Conservation (phyloP, 2,888 invertebrate species). For the Caenorhabditis sp. region DNA sequence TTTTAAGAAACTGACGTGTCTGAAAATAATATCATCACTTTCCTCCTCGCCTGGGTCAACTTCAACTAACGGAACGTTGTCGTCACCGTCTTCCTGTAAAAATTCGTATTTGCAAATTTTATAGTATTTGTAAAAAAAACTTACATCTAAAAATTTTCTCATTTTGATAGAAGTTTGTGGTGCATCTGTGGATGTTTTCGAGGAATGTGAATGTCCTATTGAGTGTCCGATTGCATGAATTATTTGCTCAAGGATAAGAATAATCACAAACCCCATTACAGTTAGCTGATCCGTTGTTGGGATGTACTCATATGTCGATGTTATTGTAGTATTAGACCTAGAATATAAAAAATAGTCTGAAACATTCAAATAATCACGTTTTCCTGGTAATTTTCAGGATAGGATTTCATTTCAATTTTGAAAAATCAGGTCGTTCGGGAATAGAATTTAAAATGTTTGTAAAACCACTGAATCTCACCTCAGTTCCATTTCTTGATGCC, state of each 20-base stretch:
- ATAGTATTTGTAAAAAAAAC: background rate
- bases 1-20: constrained; percentile 36
- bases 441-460: no score
- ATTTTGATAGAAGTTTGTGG: constrained; percentile 23
- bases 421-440: no score
- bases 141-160: constrained; percentile 30
- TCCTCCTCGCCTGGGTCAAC: constrained; percentile 50
- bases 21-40: constrained; percentile 58
- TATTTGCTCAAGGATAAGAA: constrained; percentile 64
- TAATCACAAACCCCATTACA: constrained; percentile 64
- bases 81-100: constrained; percentile 43
- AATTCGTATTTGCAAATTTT: background rate
- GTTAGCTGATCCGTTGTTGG: constrained; percentile 60
- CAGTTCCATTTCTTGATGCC: constrained; percentile 56
- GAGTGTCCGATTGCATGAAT: constrained; percentile 34
- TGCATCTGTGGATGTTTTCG: constrained; percentile 12
- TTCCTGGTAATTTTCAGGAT: constrained; percentile 11
- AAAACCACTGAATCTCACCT: constrained; percentile 12
- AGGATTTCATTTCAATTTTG: background rate
- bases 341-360: no score
- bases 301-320: constrained; percentile 13
- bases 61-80: constrained; percentile 42
- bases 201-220: constrained; percentile 24
- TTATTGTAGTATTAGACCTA: constrained; percentile 17
- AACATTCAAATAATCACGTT: no score